A percentile compares a stretch with the other conserved stretches of the same genome.
Evolutionary conservation across 2,113 vertebrate genomes (phyloP).

Genomic region (Paramormyrops kingsleyae): DNA sequence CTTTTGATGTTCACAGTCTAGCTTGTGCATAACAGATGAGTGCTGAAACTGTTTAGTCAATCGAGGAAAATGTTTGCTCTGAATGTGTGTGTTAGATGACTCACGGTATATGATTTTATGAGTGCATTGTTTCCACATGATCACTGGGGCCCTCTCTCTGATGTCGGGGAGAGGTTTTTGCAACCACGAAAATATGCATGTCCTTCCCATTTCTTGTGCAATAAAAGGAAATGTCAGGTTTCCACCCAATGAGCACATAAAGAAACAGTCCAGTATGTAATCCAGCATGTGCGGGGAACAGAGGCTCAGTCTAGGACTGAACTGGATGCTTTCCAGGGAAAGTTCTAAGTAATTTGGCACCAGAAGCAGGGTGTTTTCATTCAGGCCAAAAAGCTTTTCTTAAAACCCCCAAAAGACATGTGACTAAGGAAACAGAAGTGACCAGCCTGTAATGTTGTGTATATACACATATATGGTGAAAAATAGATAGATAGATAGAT

Average conservation of each 20-base stretch:
- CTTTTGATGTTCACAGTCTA: not conserved
- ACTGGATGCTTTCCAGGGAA: not conserved
- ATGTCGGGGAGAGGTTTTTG: not conserved
- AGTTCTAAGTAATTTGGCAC: not conserved
- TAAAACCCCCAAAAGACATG: not conserved
- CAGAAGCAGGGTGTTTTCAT: not conserved
- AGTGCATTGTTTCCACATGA: constrained; percentile 5
- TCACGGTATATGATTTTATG: not conserved
- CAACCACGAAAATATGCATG: not conserved
- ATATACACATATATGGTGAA: not conserved
- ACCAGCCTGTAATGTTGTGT: not conserved
- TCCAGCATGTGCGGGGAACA: not conserved
- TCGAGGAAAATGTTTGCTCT: not conserved
- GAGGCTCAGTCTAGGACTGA: not conserved
- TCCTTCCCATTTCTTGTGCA: not conserved
- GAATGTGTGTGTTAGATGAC: not conserved
- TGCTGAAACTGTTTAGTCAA: not conserved
- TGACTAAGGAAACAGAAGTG: not conserved
- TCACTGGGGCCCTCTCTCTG: not conserved
- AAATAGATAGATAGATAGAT: not conserved
- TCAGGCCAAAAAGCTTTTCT: not conserved
- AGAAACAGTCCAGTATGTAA: not conserved
- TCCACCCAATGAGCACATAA: not conserved
- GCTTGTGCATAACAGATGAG: not conserved
- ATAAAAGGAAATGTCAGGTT: not conserved